Evolutionary conservation across 2,888 invertebrate genomes (phyloP), one percentile per base, ranked within the genome.

Genomic region (Parnassius glacialis): DNA sequence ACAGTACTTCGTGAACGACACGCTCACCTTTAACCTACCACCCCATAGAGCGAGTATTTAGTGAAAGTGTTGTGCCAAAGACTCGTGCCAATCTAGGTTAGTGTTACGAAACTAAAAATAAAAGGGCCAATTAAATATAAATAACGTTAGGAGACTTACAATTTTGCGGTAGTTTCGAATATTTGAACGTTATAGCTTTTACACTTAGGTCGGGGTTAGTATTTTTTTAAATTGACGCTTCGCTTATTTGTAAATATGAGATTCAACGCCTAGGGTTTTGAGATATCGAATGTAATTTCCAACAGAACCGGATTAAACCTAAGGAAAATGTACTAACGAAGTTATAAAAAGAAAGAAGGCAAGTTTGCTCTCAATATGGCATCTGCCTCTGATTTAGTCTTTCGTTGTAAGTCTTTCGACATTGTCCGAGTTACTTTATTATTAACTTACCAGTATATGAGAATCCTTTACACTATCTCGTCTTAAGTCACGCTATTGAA

Each of bases 11-110:
- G 78, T 90, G 9, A 90, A 92, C 48, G 92, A 92, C 64, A 91
- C 92, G 1, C 75, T 92, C 20, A 91, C 92, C 9, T 85, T 92
- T 70, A 88, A 84, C 52, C 69, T 87, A 67, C 92, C 92, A 0
- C 81, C 92, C 16, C 90, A 92, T 64, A 72, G 92, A 47, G 91
- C 92, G 13, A 92, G 93, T 75, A 88, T 92, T 62, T 92, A 91
- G 83, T 72, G 68, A 64, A 34, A 58, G 68, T 75, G 11, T 41
- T 5, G 76, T 76, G 76, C 71, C 72, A 71, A 75, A 16, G 43
- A 34, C 67, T 68, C 9, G 45, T 52, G 45, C 64, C 61, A 56
- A 65, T 62, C 61, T 78, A 72, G 71, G 69, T 72, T 76, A 75
- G 70, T 73, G 72, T 71, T 74, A 73, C 13, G 47, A 56, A 63